Evolutionary conservation across 2,113 vertebrate genomes (phyloP), one percentile per base, ranked within the genome.

Genomic region (Siphamia tubifer): DNA sequence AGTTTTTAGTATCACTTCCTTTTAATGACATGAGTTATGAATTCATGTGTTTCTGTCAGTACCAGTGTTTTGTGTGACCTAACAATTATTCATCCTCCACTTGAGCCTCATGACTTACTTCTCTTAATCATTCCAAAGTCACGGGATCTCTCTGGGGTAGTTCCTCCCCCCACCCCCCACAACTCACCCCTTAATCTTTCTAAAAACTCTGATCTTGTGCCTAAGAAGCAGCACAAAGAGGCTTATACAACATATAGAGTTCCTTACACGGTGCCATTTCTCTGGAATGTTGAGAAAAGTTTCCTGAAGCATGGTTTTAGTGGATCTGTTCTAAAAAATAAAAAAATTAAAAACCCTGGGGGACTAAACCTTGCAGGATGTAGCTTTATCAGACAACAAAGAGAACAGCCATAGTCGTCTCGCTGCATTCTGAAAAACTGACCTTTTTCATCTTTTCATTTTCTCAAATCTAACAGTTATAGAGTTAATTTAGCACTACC

Each of bases 151-250:
- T 64, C 49, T 54, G 57, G 58, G 69, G 48, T 42, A 35, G 34
- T 38, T 2, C 32, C 16, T 13, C 51, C 10, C 17, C 38, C 49
- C 35, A 48, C 42, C 38, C 30, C 25, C 16, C 53, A 8, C 13
- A 8, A 2, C 47, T 70, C 67, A 64, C 53, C 64, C 62, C 8
- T n/a, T 87, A 90, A 91, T 92, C 89, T 69, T 55, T 47, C 57
- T 56, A 82, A 48, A 79, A 87, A 86, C 67, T 80, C 79, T 73
- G 71, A 72, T 87, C 83, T 89, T 78, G 79, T 84, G 83, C 57
- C 67, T 79, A 40, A 81, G 74, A 78, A 69, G 70, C 65, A 48
- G 75, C 57, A 87, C 76, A 86, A 84, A 85, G 77, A 75, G 51
- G 78, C 54, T 85, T 76, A 83, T 55, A 77, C 19, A 75, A 63